Conservation (phyloP, 1,140 invertebrate species). For the Dysdera silvatica region DNA sequence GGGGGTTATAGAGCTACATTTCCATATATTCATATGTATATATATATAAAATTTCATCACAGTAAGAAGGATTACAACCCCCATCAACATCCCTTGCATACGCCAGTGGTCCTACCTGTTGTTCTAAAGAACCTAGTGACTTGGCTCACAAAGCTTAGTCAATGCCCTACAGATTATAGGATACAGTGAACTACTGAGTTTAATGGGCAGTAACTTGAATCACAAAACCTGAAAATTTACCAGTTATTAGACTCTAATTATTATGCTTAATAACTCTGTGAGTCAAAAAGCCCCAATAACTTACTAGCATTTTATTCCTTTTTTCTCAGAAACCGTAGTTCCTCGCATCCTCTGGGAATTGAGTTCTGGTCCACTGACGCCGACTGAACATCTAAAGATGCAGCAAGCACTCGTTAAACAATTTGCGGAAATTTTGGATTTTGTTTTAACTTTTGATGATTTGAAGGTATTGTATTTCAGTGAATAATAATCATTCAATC, state of each 20-base stretch:
- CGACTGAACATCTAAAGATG: constrained; percentile 79
- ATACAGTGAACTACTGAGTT: no score
- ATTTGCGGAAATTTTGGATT: constrained; percentile 87
- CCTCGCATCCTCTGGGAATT: constrained; percentile 72
- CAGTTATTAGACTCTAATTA: not conserved
- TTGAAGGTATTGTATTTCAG: constrained; percentile 54
- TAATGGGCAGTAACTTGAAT: not conserved
- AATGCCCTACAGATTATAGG: no score
- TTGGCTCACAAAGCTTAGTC: no score
- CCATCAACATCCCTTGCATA: no score
- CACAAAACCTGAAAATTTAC: not conserved
- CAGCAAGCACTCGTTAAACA: constrained; percentile 91
- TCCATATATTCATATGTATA: no score
- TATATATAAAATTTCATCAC: no score
- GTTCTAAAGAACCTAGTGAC: no score
- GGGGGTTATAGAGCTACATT: no score
- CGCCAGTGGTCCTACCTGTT: no score
- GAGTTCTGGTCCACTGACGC: constrained; percentile 74
- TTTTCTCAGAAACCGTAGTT: constrained; percentile 59
- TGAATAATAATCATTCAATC: not conserved
- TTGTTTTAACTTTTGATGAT: constrained; percentile 90
- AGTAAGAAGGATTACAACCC: no score
- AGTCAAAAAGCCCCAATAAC: no score
- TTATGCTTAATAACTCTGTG: not conserved
- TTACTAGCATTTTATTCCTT: not conserved